A percentile compares a stretch with the other conserved stretches of the same genome.
These are phyloP conservation scores for Drosophila truncata DNA, from an alignment of 1,140 invertebrate genomes.

Conservation along the genomic window DNA sequence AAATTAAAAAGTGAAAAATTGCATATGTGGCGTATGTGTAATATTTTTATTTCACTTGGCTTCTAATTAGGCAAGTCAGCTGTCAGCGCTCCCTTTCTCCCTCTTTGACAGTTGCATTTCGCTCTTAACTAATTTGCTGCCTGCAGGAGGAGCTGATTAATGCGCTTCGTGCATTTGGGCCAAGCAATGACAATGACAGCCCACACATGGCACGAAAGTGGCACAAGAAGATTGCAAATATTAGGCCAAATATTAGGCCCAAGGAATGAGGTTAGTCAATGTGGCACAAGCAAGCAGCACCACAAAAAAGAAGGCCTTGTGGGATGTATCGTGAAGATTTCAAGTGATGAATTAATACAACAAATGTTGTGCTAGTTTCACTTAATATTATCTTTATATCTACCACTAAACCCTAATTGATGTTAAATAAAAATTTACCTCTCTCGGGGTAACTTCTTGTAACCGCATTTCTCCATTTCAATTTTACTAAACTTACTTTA, in stretches of 20 bases:
- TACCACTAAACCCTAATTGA: background rate
- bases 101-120: slow-evolving; percentile 49
- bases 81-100: slow-evolving; percentile 49
- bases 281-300: slow-evolving; percentile 24
- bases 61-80: slow-evolving; percentile 81
- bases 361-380: background rate
- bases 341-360: too few relatives aligned
- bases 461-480: background rate
- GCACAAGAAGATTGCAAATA: slow-evolving; percentile 56
- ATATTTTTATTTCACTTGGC: slow-evolving; percentile 83
- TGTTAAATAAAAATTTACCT: background rate
- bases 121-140: slow-evolving; percentile 76
- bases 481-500: slow-evolving; percentile 44
- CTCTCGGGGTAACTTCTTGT: background rate
- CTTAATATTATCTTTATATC: background rate
- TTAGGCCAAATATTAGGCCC: slow-evolving; percentile 26
- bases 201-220: slow-evolving; percentile 37
- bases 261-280: slow-evolving; percentile 48
- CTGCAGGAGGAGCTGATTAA: slow-evolving; percentile 59
- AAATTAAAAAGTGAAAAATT: slow-evolving; percentile 74
- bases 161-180: slow-evolving; percentile 67
- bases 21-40: slow-evolving; percentile 79
- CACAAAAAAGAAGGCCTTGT: background rate
- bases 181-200: slow-evolving; percentile 60
- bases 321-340: background rate